Conservation (phyloP, 1,140 invertebrate genomes). For the Melanaphis sacchari region DNA sequence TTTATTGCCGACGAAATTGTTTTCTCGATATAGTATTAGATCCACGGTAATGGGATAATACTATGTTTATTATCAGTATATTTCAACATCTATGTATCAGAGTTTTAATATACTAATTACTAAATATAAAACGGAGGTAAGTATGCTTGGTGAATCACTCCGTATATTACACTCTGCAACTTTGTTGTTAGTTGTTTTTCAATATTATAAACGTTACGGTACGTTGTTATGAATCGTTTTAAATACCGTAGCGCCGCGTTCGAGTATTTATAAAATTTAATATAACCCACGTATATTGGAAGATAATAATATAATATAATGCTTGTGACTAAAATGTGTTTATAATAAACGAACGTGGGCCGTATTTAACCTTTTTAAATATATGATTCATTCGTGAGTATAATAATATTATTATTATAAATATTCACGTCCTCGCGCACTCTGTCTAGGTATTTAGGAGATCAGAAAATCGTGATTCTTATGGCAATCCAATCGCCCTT, state of each 20-base stretch:
- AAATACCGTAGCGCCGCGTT: not conserved
- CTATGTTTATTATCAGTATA: too few species aligned
- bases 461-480: constrained; percentile 19
- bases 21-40: not conserved
- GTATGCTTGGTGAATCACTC: too few species aligned
- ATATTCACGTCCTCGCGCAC: not conserved
- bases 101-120: too few species aligned
- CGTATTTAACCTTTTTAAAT: constrained; percentile 20
- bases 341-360: constrained; percentile 9
- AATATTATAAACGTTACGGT: not conserved
- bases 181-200: too few species aligned
- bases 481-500: not conserved
- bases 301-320: constrained; percentile 1
- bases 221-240: not conserved
- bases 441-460: not conserved
- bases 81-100: too few species aligned
- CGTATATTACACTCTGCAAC: too few species aligned
- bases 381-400: not conserved
- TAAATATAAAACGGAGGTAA: too few species aligned
- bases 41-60: too few species aligned
- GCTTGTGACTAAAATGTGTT: not conserved
- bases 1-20: not conserved
- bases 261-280: constrained; percentile 10
- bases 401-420: constrained; percentile 3
- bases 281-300: not conserved